Conservation (phyloP, 1,140 invertebrate species). For the Drosophila funebris region DNA sequence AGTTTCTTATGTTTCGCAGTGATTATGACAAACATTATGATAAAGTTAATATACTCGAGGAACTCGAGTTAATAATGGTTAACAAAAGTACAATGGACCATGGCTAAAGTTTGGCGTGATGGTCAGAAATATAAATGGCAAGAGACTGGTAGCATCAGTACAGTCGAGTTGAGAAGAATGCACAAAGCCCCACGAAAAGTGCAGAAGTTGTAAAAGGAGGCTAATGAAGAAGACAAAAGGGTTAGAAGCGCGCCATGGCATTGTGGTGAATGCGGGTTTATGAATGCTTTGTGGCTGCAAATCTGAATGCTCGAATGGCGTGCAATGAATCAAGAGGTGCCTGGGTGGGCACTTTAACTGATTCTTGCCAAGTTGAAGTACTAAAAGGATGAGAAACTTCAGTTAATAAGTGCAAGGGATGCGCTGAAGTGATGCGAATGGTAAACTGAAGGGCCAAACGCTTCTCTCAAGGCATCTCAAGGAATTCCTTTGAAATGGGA, state of each 20-base stretch:
- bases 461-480: too few relatives aligned
- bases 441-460: conserved; percentile 8
- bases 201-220: conserved; percentile 23
- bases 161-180: conserved; percentile 1
- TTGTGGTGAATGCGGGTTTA: conserved; percentile 41
- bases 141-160: background rate
- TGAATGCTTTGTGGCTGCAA: conserved; percentile 42
- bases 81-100: conserved; percentile 27
- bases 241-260: conserved; percentile 11
- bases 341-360: conserved; percentile 23
- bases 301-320: conserved; percentile 28
- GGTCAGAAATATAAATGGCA: conserved; percentile 32
- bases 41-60: conserved; percentile 19
- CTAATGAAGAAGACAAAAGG: conserved; percentile 55
- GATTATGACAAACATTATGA: background rate
- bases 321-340: conserved; percentile 16
- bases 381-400: conserved; percentile 20
- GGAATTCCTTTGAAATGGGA: conserved; percentile 10
- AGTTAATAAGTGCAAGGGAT: conserved; percentile 27
- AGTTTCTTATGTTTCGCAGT: background rate
- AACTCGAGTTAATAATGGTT: conserved; percentile 13
- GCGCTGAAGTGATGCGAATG: conserved; percentile 7
- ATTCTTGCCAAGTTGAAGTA: conserved; percentile 7
- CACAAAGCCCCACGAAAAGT: conserved; percentile 13
- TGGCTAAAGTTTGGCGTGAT: conserved; percentile 36